These are phyloP conservation scores for Polymixis flavicincta DNA, from an alignment of 2,888 invertebrate species.

Conservation along the genomic window DNA sequence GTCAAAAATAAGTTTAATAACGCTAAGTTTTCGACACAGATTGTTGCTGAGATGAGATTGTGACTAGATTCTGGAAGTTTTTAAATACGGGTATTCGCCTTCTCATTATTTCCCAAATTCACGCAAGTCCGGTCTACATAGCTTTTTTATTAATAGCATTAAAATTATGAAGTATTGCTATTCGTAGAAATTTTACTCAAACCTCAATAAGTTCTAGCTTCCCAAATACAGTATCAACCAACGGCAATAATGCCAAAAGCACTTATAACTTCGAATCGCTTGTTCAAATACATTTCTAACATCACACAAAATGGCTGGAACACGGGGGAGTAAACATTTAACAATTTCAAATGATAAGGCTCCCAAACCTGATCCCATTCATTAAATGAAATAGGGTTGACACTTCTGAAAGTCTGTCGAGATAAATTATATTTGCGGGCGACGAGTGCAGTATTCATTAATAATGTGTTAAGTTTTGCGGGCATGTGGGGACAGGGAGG, in stretches of 20 bases:
- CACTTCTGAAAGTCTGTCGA: conserved; percentile 72
- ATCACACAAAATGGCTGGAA: conserved; percentile 46
- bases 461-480: conserved; percentile 61
- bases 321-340: conserved; percentile 49
- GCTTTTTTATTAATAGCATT: neutral
- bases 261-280: conserved; percentile 25
- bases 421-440: conserved; percentile 69
- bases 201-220: neutral
- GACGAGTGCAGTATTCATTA: conserved; percentile 68
- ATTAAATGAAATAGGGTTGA: conserved; percentile 80
- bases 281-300: conserved; percentile 44
- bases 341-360: conserved; percentile 61
- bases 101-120: neutral
- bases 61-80: too few species aligned
- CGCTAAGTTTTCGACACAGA: too few species aligned
- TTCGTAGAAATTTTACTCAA: too few species aligned
- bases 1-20: too few species aligned
- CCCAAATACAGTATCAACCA: conserved; percentile 13
- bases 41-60: too few species aligned
- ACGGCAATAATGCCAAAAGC: conserved; percentile 16
- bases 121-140: neutral
- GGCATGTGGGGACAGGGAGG: conserved; percentile 37
- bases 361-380: conserved; percentile 68
- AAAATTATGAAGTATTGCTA: neutral
- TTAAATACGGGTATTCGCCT: too few species aligned